Base-by-base conservation (phyloP, 1,140 invertebrate genomes). In the Hesperophylax magnus region DNA sequence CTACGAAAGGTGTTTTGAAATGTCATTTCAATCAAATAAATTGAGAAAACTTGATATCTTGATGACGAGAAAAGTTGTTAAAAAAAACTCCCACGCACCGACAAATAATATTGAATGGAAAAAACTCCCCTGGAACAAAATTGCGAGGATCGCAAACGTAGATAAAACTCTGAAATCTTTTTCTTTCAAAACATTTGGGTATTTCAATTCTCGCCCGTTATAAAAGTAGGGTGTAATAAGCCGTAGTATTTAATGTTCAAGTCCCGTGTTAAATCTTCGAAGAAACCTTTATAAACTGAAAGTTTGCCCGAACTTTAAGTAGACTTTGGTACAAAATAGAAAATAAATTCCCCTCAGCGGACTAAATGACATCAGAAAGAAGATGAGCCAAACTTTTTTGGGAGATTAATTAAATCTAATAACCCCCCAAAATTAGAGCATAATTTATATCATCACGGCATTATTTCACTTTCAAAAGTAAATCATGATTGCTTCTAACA, bases 331-430 rank as follows among this genome's bases (percentile, higher is more conserved):
- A 61, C 63, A 67, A n/a, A 67, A 67, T 31, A 67, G n/a, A 67
- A 67, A 67, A 67, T 67, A 67, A 67, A 67, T 67, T 67, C 63
- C 31, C 22, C 31, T 39, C 6, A 67, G 63, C 22, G 18, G 58
- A 61, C 58, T 14, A 24, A 61, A 61, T 61, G 18, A 61, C 58
- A 61, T 61, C 17, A 61, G 18, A 22, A 61, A 22, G 24, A 24
- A 61, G 58, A 61, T 20, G 58, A 22, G 31, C 20, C 22, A n/a
- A 31, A 67, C 14, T 67, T 67, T 34, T 67, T 67, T 39, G n/a
- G 24, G 11, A 47, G 9, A 47, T 47, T 47, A 47, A 47, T 47
- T 47, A 14, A 47, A 47, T 47, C 14, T 47, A 47, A 47, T 47
- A 47, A 61, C 58, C 17, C 15, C 9, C 58, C 58, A 24, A 20